Evolutionary conservation across 2,888 invertebrate genomes (phyloP), one percentile per base, ranked within the genome.

Genomic region (Eupithecia subumbrata): DNA sequence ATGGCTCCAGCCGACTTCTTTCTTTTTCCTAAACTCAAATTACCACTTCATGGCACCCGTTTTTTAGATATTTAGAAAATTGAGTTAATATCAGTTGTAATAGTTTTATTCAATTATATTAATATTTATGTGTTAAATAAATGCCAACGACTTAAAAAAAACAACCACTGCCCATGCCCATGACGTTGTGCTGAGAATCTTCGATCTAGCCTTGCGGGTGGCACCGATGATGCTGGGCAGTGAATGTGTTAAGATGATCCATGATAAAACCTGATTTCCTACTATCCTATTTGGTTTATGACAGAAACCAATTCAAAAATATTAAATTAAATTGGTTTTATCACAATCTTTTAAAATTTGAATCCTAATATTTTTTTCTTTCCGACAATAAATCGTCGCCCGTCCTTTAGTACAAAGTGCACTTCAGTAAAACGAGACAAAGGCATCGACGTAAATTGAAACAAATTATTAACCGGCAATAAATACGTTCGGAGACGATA

Each of bases 391-490:
- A 45, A 68, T 68, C 25, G 16, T n/a, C n/a, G 12, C n/a, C 12
- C 22, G 43, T 25, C 22, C 64, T 45, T 1, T 56, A 22, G 7
- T 67, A 67, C 30, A 70, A 70, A 70, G 56, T 45, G 52, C 66
- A 73, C 75, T 76, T 69, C 74, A 74, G 56, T 48, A 68, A 60
- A 75, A 71, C 68, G 71, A 76, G 66, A 76, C 72, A 74, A 72
- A 71, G 71, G 74, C 75, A 75, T 76, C 72, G 76, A 72, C 67
- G 68, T 90, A 90, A 89, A 92, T 91, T 90, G 91, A 91, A 92
- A 90, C 88, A 91, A 91, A 92, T 91, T 91, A 93, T 92, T 91
- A 93, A 92, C 90, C 87, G 85, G 89, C 86, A 81, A 93, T 93
- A 93, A 93, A 93, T 92, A 92, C 90, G 84, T 88, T 88, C 85